phyloP scores from a whole-genome alignment of 2,888 invertebrate genomes.

The Pristionchus fissidentatus region DNA sequence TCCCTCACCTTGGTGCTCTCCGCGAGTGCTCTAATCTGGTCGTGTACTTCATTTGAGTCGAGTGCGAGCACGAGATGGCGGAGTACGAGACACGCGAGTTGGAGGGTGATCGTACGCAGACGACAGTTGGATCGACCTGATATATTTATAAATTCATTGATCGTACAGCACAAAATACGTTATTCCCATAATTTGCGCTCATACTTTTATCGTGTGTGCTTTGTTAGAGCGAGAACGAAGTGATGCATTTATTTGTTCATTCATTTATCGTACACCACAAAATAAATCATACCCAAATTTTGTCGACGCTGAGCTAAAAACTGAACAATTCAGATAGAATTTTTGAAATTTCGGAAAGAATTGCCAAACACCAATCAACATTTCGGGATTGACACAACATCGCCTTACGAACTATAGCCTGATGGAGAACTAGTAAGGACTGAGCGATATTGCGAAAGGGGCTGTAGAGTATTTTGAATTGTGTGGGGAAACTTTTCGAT shows the following conservation, averaged over 20 bases:
- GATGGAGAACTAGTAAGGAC: too few species aligned
- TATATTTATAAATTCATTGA: not conserved
- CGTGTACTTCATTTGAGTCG: slow-evolving; percentile 75
- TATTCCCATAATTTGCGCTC: not conserved
- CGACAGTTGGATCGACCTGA: slow-evolving; percentile 82
- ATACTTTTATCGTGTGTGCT: not conserved
- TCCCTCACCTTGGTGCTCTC: slow-evolving; percentile 42
- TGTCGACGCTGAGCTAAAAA: too few species aligned
- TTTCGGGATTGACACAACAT: too few species aligned
- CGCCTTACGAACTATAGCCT: too few species aligned
- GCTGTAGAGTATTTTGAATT: too few species aligned
- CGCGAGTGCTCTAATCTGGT: slow-evolving; percentile 12
- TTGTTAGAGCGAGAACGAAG: not conserved
- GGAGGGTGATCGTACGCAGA: slow-evolving; percentile 91
- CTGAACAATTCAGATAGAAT: too few species aligned
- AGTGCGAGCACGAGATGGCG: slow-evolving; percentile 81
- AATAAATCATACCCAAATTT: too few species aligned
- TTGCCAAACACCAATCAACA: too few species aligned
- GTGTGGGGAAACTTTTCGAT: too few species aligned
- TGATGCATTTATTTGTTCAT: not conserved
- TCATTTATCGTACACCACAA: not conserved
- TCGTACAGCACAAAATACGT: not conserved
- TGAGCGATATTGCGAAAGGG: too few species aligned
- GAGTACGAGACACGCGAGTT: slow-evolving; percentile 87
- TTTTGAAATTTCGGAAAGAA: too few species aligned